phyloP scores from a whole-genome alignment of 2,113 vertebrate genomes.

The Entelurus aequoreus region DNA sequence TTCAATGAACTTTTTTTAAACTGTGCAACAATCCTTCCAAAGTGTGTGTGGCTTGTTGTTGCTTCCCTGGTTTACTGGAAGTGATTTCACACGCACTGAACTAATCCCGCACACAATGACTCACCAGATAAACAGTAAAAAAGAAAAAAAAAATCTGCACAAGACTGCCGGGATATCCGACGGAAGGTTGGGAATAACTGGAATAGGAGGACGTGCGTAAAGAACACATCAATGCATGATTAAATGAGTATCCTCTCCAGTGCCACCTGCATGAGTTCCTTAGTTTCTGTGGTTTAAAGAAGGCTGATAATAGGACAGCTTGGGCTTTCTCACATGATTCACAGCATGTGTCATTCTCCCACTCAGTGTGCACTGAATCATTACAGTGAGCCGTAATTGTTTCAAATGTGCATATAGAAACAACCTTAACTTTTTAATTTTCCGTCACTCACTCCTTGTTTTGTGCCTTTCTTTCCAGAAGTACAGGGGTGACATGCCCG shows the following conservation, averaged over 20 bases:
- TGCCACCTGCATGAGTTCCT: constrained; percentile 3
- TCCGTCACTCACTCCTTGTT: not conserved
- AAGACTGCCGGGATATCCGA: constrained; percentile 60
- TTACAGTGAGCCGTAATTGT: constrained; percentile 36
- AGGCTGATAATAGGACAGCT: constrained; percentile 39
- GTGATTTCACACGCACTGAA: constrained; percentile 54
- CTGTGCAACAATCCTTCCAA: constrained; percentile 2
- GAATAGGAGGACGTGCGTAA: constrained; percentile 45
- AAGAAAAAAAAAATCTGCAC: constrained; percentile 30
- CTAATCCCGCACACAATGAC: constrained; percentile 62
- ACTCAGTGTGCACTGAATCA: constrained; percentile 56
- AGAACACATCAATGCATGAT: constrained; percentile 26
- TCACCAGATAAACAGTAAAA: constrained; percentile 55
- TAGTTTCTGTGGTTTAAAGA: constrained; percentile 33
- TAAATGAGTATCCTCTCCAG: not conserved
- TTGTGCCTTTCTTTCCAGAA: constrained; percentile 71
- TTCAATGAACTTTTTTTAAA: constrained; percentile 1
- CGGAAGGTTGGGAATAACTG: constrained; percentile 60
- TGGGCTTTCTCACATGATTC: constrained; percentile 71
- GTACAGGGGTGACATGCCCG: constrained; percentile 97
- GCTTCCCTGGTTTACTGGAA: constrained; percentile 69
- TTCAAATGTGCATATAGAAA: constrained; percentile 27
- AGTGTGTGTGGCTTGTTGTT: constrained; percentile 24
- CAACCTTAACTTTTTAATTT: not conserved
- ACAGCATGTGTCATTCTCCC: constrained; percentile 60